phyloP scores from a whole-genome alignment of 2,888 invertebrate genomes.

The Drosophila formosana region DNA sequence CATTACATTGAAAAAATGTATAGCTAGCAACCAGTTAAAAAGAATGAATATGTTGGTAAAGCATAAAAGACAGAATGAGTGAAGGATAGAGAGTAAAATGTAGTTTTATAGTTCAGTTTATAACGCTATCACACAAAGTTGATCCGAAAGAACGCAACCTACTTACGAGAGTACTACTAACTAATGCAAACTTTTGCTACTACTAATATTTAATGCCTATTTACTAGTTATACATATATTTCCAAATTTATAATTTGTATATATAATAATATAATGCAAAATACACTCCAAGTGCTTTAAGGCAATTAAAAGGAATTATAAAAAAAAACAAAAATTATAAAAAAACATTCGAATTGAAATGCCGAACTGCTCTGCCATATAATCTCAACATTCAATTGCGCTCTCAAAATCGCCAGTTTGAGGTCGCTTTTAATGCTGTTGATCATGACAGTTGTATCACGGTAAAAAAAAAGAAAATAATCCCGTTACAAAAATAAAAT shows the following conservation, averaged over 20 bases:
- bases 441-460: conserved; percentile 26
- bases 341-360: conserved; percentile 76
- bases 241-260: conserved; percentile 78
- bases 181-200: conserved; percentile 74
- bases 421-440: conserved; percentile 37
- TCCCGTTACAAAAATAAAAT: conserved; percentile 50
- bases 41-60: conserved; percentile 33
- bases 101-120: conserved; percentile 43
- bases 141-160: conserved; percentile 59
- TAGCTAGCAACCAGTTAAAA: conserved; percentile 26
- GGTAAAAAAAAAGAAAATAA: conserved; percentile 55
- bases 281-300: conserved; percentile 81
- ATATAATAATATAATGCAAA: conserved; percentile 65
- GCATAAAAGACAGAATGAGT: conserved; percentile 53
- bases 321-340: conserved; percentile 52
- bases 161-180: conserved; percentile 72
- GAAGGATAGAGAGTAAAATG: conserved; percentile 23
- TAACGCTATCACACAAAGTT: conserved; percentile 64
- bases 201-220: conserved; percentile 78
- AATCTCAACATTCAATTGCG: conserved; percentile 26
- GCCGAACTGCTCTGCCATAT: neutral
- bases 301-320: conserved; percentile 68
- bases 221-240: conserved; percentile 74
- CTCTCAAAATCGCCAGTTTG: conserved; percentile 84
- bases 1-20: conserved; percentile 48